These are phyloP conservation scores for Centruroides sculpturatus DNA, from an alignment of 1,140 invertebrate species.

Conservation along the genomic window DNA sequence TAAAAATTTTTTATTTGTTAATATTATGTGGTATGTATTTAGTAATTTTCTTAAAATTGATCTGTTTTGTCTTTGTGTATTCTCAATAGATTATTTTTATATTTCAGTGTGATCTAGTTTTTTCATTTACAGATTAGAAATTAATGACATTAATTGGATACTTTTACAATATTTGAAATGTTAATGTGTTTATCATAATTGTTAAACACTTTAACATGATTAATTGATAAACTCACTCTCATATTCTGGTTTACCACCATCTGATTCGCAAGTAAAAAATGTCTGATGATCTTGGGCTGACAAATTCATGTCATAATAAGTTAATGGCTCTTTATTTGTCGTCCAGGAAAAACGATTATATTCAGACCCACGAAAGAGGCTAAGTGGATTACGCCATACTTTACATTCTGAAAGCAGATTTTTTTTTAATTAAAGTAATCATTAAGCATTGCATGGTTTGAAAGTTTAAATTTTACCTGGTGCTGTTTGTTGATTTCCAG, in stretches of 20 bases:
- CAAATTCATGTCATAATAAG: slow-evolving; percentile 98
- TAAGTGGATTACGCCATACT: slow-evolving; percentile 94
- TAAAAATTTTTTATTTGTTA: no score
- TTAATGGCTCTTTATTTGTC: slow-evolving; percentile 86
- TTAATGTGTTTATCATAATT: no score
- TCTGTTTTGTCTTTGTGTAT: no score
- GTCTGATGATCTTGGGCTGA: slow-evolving; percentile 98
- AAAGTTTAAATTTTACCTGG: slow-evolving; percentile 24
- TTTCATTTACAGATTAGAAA: no score
- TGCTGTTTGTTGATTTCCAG: slow-evolving; percentile 28
- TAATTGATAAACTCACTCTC: slow-evolving; percentile 45
- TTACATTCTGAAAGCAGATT: slow-evolving; percentile 55
- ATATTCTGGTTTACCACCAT: slow-evolving; percentile 77
- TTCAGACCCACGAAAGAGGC: slow-evolving; percentile 88
- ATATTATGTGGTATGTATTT: no score
- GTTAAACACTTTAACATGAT: no score
- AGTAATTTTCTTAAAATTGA: no score
- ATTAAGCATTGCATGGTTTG: neutral
- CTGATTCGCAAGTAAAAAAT: slow-evolving; percentile 89
- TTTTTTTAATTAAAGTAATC: neutral
- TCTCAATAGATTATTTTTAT: no score
- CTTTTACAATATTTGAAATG: no score
- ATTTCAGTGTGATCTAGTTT: no score
- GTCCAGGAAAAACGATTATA: slow-evolving; percentile 85
- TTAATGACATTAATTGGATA: no score